Evolutionary conservation across 1,140 invertebrate species (phyloP).

Genomic region (Ceratitis capitata): DNA sequence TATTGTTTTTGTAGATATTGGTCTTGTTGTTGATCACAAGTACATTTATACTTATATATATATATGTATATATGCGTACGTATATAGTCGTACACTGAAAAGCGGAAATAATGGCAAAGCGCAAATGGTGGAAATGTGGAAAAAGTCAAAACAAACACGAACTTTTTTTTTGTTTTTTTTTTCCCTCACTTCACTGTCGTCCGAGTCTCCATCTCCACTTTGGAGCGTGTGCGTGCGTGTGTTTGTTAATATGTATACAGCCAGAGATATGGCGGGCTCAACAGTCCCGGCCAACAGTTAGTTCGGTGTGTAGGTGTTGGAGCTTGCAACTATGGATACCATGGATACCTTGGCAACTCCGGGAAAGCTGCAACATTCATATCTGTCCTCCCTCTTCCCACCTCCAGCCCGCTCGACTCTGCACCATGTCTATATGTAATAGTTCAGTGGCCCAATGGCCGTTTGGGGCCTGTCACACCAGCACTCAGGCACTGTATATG

Average conservation of each 20-base stretch:
- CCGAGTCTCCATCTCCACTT: not conserved
- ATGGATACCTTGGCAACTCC: constrained; percentile 11
- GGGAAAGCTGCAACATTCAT: not conserved
- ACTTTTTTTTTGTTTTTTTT: not conserved
- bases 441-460: not conserved
- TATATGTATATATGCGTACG: not conserved
- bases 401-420: not conserved
- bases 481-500: not conserved
- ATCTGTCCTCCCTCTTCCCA: not conserved
- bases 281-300: too few relatives aligned
- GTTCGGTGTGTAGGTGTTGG: not conserved
- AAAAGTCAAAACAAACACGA: not conserved
- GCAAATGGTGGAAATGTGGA: not conserved
- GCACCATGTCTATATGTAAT: not conserved
- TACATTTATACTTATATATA: not conserved
- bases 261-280: too few relatives aligned
- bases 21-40: not conserved
- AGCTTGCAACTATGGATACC: constrained; percentile 9
- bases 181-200: not conserved
- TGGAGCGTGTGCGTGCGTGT: not conserved
- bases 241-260: not conserved
- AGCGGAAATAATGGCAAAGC: not conserved
- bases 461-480: not conserved
- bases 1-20: not conserved
- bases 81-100: not conserved